These are phyloP conservation scores for Falco peregrinus DNA, from an alignment of 2,797 vertebrate species.

Conservation along the genomic window DNA sequence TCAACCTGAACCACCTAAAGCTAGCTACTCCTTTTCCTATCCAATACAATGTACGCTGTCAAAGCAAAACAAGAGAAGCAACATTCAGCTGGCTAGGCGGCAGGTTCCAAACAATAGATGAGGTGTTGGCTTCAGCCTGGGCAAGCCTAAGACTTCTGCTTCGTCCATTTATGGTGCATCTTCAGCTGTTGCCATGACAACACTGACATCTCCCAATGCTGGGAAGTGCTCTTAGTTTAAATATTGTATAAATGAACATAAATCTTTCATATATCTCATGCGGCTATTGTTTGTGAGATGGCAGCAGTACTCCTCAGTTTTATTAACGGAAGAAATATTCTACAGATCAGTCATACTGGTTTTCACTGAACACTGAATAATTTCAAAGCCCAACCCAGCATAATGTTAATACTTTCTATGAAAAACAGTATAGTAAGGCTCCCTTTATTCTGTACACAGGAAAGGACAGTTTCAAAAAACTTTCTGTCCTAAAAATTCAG, in stretches of 20 bases:
- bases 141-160: not conserved
- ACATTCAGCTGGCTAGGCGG: accelerated
- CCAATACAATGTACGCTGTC: not conserved
- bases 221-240: slow-evolving; percentile 19
- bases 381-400: not conserved
- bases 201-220: not conserved
- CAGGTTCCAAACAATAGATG: not conserved
- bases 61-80: not conserved
- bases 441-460: not conserved
- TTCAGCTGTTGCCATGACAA: slow-evolving; percentile 50
- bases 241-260: slow-evolving; percentile 65
- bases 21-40: not conserved
- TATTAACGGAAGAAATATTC: not conserved
- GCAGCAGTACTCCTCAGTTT: not conserved
- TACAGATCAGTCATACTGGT: not conserved
- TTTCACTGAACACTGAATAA: not conserved
- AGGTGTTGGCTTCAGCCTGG: not conserved
- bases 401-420: not conserved
- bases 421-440: not conserved
- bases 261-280: slow-evolving; percentile 26
- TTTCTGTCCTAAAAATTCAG: not conserved
- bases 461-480: not conserved
- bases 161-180: not conserved
- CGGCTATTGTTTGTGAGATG: slow-evolving; percentile 6
- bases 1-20: not conserved